These are phyloP conservation scores for Xenops minutus DNA, from an alignment of 2,797 vertebrate species.

Conservation along the genomic window DNA sequence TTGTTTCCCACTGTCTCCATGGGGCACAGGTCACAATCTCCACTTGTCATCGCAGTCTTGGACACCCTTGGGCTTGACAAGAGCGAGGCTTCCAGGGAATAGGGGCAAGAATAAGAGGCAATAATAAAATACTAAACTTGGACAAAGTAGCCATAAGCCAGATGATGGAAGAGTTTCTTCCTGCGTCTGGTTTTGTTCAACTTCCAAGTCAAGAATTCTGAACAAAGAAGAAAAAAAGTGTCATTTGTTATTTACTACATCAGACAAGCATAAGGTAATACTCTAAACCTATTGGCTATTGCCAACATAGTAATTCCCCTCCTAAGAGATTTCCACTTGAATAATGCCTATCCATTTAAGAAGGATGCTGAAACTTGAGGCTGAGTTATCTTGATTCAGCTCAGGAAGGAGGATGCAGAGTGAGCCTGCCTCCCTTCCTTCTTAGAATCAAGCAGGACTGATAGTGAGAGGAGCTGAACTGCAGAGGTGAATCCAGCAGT, in stretches of 20 bases:
- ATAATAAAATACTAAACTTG: slow-evolving; percentile 2
- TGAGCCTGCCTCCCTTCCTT: background rate
- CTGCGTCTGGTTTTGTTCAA: background rate
- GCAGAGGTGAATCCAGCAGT: background rate
- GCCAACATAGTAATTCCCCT: background rate
- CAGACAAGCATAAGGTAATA: background rate
- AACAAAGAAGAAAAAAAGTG: background rate
- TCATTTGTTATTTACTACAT: slow-evolving; percentile 2
- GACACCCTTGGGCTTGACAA: background rate
- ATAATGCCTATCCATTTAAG: background rate
- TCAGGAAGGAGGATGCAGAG: background rate
- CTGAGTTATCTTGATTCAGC: background rate
- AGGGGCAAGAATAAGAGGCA: background rate
- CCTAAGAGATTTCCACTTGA: background rate
- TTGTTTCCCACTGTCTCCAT: background rate
- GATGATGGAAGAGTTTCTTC: slow-evolving; percentile 1
- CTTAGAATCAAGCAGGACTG: background rate
- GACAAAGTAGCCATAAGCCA: background rate
- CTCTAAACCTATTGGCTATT: background rate
- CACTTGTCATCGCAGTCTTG: background rate
- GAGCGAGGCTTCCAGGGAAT: background rate
- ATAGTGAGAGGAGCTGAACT: background rate
- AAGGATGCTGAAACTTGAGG: background rate
- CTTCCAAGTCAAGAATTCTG: slow-evolving; percentile 17
- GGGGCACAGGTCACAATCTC: background rate